phyloP scores from a whole-genome alignment of 2,888 invertebrate genomes.

The Thecocarcelia acutangulata region DNA sequence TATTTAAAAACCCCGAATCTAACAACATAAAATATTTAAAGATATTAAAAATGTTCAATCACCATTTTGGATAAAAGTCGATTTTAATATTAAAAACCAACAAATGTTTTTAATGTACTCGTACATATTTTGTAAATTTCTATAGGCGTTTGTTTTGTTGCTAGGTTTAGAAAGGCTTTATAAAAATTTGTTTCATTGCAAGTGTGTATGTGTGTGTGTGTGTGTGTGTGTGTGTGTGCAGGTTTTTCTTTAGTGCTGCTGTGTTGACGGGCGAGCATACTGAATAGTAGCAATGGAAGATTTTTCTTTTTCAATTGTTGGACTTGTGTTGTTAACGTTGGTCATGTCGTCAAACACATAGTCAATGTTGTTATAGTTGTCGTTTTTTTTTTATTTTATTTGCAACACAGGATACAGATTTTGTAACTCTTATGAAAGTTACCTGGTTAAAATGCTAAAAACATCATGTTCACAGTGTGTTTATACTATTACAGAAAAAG shows the following conservation, averaged over 20 bases:
- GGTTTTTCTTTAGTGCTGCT: no score
- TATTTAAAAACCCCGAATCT: not conserved
- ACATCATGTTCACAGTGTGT: slow-evolving; percentile 44
- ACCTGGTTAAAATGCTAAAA: slow-evolving; percentile 44
- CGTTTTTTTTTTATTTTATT: slow-evolving; percentile 6
- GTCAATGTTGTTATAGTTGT: not conserved
- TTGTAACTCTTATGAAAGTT: slow-evolving; percentile 9
- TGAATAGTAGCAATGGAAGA: not conserved
- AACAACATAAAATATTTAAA: no score
- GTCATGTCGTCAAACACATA: slow-evolving; percentile 17
- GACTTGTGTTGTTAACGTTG: slow-evolving; percentile 16
- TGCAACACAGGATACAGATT: slow-evolving; percentile 18
- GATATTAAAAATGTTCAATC: no score
- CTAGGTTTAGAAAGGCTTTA: no score
- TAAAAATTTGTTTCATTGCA: not conserved
- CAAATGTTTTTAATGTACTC: no score
- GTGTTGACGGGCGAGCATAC: not conserved
- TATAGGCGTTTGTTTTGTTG: no score
- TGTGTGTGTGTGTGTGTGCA: no score
- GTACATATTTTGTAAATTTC: no score
- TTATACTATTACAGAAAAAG: slow-evolving; percentile 19
- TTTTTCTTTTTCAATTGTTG: slow-evolving; percentile 5
- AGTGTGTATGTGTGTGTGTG: no score
- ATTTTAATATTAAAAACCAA: not conserved
- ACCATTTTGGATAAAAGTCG: no score